phyloP scores from a whole-genome alignment of 2,888 invertebrate genomes.

The Cylloceria caligata region DNA sequence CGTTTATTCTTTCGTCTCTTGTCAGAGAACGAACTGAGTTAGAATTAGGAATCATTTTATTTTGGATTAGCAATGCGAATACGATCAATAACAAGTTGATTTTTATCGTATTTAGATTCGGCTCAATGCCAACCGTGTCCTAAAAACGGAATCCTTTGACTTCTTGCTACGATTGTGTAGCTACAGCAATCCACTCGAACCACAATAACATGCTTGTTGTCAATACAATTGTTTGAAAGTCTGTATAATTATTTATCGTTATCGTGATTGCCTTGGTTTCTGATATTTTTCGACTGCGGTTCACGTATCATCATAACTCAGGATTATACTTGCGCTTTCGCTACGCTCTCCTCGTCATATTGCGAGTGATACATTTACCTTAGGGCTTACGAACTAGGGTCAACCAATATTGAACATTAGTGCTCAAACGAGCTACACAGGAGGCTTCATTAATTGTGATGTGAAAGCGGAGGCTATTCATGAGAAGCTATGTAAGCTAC shows the following conservation, averaged over 20 bases:
- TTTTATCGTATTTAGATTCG: too few species aligned
- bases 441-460: conserved; percentile 43
- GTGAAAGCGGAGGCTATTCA: conserved; percentile 16
- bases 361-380: conserved; percentile 35
- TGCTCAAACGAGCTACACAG: conserved; percentile 4
- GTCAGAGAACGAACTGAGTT: neutral
- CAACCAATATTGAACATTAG: conserved; percentile 29
- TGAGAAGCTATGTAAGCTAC: conserved; percentile 10
- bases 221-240: too few species aligned
- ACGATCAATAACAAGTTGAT: too few species aligned
- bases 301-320: conserved; percentile 30
- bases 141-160: too few species aligned
- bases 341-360: conserved; percentile 26
- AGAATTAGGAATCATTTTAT: conserved; percentile 4
- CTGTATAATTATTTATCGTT: neutral
- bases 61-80: neutral
- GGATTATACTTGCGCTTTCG: conserved; percentile 16
- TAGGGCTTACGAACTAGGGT: conserved; percentile 31
- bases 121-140: too few species aligned
- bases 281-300: neutral
- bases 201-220: too few species aligned
- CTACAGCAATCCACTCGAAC: too few species aligned
- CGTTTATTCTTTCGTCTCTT: neutral
- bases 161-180: too few species aligned
- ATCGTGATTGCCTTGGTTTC: neutral